Evolutionary conservation across 2,888 invertebrate species (phyloP).

Genomic region (Ennomos quercinarius): DNA sequence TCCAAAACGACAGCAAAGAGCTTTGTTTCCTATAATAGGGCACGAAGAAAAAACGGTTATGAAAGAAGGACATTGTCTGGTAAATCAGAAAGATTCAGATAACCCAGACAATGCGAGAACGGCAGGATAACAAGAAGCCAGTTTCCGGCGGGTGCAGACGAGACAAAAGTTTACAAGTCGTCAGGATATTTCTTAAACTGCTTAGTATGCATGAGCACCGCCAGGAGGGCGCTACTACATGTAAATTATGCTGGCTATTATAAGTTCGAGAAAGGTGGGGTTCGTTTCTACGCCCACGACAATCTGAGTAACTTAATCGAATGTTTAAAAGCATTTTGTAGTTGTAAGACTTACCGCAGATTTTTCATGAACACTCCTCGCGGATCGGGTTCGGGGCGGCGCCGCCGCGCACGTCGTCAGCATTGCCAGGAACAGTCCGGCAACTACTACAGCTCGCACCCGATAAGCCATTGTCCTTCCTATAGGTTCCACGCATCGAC

Average conservation of each 20-base stretch:
- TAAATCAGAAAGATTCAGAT: slow-evolving; percentile 68
- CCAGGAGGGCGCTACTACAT: slow-evolving; percentile 51
- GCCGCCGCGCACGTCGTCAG: slow-evolving; percentile 67
- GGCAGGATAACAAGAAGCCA: slow-evolving; percentile 64
- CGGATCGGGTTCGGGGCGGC: slow-evolving; percentile 58
- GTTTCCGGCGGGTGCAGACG: slow-evolving; percentile 73
- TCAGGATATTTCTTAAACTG: slow-evolving; percentile 64
- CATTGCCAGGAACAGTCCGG: slow-evolving; percentile 67
- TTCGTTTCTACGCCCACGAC: slow-evolving; percentile 35
- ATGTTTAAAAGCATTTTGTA: slow-evolving; percentile 18
- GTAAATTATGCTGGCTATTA: slow-evolving; percentile 54
- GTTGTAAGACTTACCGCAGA: slow-evolving; percentile 64
- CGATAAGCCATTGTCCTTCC: slow-evolving; percentile 71
- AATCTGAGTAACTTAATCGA: slow-evolving; percentile 22
- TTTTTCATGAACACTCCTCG: slow-evolving; percentile 64
- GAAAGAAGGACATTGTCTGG: slow-evolving; percentile 61
- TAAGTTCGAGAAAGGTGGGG: slow-evolving; percentile 47
- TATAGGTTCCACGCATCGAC: slow-evolving; percentile 61
- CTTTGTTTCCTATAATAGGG: slow-evolving; percentile 50
- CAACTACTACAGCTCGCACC: slow-evolving; percentile 60
- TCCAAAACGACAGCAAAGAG: slow-evolving; percentile 40
- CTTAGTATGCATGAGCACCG: slow-evolving; percentile 72
- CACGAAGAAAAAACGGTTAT: slow-evolving; percentile 50
- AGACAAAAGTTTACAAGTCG: slow-evolving; percentile 68
- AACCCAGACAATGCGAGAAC: slow-evolving; percentile 71